Evolutionary conservation across 2,888 invertebrate genomes (phyloP).

Genomic region (Mayetiola destructor): DNA sequence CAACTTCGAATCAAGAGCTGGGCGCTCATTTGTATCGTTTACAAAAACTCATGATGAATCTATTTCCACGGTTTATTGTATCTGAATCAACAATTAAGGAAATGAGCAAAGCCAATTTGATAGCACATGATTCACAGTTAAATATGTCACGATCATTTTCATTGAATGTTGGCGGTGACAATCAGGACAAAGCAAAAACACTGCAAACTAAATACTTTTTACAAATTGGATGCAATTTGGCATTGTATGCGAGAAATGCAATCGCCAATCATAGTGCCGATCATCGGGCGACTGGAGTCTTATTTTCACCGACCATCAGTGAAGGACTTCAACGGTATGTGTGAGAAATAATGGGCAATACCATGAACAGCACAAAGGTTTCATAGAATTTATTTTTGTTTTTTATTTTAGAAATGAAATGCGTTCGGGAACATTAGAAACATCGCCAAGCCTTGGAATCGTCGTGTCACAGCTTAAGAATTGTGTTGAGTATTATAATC

Average conservation of each 20-base stretch:
- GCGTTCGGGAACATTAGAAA: constrained; percentile 25
- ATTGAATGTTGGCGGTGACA: constrained; percentile 3
- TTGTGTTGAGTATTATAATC: constrained; percentile 40
- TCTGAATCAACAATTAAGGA: constrained; percentile 32
- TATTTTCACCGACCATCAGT: constrained; percentile 39
- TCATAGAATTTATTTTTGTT: not conserved
- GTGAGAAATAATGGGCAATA: not conserved
- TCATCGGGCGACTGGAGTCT: constrained; percentile 38
- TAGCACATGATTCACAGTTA: constrained; percentile 17
- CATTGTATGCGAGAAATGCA: constrained; percentile 54
- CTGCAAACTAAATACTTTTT: constrained; percentile 35
- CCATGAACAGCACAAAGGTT: no score
- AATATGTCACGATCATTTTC: not conserved
- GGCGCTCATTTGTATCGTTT: constrained; percentile 50
- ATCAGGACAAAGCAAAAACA: constrained; percentile 23
- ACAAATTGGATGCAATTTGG: constrained; percentile 56
- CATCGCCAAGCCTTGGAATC: constrained; percentile 38
- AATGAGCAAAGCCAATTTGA: constrained; percentile 25
- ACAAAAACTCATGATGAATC: constrained; percentile 57
- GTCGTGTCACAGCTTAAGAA: constrained; percentile 42
- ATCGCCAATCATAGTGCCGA: constrained; percentile 42
- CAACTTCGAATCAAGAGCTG: constrained; percentile 35
- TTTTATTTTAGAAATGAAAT: constrained; percentile 19
- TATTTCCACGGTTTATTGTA: constrained; percentile 55
- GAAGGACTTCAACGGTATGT: constrained; percentile 25